Evolutionary conservation across 2,113 vertebrate species (phyloP), one percentile per base, ranked within the genome.

Genomic region (Labrus mixtus): DNA sequence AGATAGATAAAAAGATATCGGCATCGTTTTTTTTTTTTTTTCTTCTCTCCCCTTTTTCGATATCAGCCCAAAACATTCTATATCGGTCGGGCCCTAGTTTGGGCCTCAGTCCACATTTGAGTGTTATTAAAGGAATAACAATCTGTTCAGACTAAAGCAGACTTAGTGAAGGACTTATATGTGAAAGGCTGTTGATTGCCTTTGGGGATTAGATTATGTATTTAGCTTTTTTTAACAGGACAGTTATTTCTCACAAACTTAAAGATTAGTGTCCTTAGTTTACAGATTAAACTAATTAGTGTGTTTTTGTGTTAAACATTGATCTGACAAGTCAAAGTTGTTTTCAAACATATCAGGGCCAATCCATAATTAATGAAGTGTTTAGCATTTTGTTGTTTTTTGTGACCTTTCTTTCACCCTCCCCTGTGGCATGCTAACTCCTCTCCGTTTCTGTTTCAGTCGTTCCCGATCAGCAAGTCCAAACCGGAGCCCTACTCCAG

Each of bases 391-490:
- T 41, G 43, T 15, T 43, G 13, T 16, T 0, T 15, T 17, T 37
- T 63, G 6, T 74, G 25, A 22, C 66, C 33, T 19, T 81, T 73
- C 20, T 85, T 79, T 53, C 67, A 17, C 36, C 25, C 82, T 86
- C 85, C 84, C 25, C 39, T 90, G 39, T 51, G 15, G 83, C 78
- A 0, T 20, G 39, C 78, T 89, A 83, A 94, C 85, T 36, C 55
- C 1, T 25, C 10, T 76, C 15, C 29, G 8, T 92, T 77, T 93
- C 50, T 92, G 81, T 92, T 88, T 90, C 85, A 95, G 94, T 91
- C 94, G 93, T 84, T 95, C 94, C 90, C 92, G 93, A 68, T 93
- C 94, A 43, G 86, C 89, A 86, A 95, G 83, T 84, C 92, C 84
- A 59, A 79, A 90, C 88, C 90, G 90, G 79, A 94, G 93, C 73